Evolutionary conservation across 2,888 invertebrate genomes (phyloP).

Genomic region (Hydrotaea diabolus): DNA sequence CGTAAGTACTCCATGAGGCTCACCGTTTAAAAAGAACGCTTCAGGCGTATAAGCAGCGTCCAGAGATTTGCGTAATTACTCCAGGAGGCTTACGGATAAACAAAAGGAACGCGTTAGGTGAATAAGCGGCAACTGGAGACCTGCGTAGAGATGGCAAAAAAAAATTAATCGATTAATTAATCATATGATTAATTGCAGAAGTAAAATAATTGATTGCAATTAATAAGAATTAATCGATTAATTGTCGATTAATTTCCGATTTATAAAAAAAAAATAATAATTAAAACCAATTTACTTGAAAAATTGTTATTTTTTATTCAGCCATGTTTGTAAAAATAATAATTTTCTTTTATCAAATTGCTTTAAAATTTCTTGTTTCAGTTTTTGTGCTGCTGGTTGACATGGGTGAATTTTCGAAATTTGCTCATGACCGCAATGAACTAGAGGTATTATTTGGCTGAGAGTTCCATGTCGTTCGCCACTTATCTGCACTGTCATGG

Average conservation of each 20-base stretch:
- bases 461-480: not conserved
- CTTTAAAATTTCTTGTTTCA: slow-evolving; percentile 6
- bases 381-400: slow-evolving; percentile 30
- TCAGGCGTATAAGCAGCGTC: too few species aligned
- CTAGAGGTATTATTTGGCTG: too few species aligned
- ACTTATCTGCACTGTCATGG: slow-evolving; percentile 9
- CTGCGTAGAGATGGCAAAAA: too few species aligned
- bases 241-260: too few species aligned
- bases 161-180: not conserved
- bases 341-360: slow-evolving; percentile 24
- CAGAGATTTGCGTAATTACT: too few species aligned
- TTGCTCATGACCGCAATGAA: slow-evolving; percentile 39
- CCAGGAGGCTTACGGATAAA: too few species aligned
- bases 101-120: too few species aligned
- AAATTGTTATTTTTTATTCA: slow-evolving; percentile 36
- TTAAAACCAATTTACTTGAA: not conserved
- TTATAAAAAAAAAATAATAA: not conserved
- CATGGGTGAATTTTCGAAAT: slow-evolving; percentile 29
- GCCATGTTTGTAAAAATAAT: slow-evolving; percentile 39
- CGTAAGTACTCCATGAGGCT: too few species aligned
- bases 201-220: not conserved
- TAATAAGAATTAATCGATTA: not conserved
- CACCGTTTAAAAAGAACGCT: too few species aligned
- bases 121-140: too few species aligned
- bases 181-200: not conserved